These are phyloP conservation scores for Lepidurus packardi DNA, from an alignment of 1,140 invertebrate genomes.

Conservation along the genomic window DNA sequence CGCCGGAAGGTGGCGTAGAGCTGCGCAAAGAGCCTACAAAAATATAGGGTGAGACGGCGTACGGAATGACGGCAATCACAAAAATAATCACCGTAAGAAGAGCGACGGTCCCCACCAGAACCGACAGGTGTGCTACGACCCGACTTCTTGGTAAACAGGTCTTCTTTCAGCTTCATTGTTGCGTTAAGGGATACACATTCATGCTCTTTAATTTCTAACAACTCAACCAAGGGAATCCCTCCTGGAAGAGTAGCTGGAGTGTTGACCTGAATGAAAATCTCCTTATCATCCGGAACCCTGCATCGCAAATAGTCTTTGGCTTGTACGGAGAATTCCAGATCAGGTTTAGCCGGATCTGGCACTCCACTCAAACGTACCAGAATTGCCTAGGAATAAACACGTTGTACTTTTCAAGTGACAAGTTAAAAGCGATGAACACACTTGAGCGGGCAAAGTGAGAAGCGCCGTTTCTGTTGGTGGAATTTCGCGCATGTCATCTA, in stretches of 20 bases:
- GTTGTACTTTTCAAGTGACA: too few relatives aligned
- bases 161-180: constrained; percentile 5
- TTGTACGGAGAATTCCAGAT: not conserved
- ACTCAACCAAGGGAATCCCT: not conserved
- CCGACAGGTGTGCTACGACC: not conserved
- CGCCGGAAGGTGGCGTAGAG: not conserved
- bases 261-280: not conserved
- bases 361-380: constrained; percentile 18
- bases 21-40: not conserved
- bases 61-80: not conserved
- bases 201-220: not conserved
- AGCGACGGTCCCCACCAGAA: not conserved
- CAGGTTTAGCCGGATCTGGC: not conserved
- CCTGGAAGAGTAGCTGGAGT: not conserved
- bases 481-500: not conserved
- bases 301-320: not conserved
- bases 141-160: not conserved
- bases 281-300: not conserved
- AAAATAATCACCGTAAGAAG: not conserved
- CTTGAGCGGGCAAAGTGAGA: not conserved
- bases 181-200: constrained; percentile 8
- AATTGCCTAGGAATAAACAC: not conserved
- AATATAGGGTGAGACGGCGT: not conserved
- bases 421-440: not conserved
- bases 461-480: not conserved